Base-by-base conservation (phyloP, 2,113 vertebrate genomes). In the Eptatretus burgeri region DNA sequence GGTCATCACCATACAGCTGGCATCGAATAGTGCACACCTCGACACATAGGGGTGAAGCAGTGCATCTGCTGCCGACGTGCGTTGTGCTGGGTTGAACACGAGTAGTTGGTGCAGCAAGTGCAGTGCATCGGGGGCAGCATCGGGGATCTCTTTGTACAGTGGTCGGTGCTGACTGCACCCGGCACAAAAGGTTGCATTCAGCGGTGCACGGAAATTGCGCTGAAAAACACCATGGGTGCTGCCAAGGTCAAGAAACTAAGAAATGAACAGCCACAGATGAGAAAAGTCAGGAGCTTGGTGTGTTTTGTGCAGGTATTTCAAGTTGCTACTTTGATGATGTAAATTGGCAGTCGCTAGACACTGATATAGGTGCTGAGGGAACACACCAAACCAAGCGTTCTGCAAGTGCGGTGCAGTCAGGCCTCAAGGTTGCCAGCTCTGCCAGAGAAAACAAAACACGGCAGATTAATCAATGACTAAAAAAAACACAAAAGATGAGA, bases 21-120 rank as follows among this genome's bases (percentile, higher is more conserved):
- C 27, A 41, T 41, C 27, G 27, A 41, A 41, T 41, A 41, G 27
- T 41, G 27, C 27, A 41, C 73, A 91, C 89, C 81, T 82, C 67
- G 70, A 74, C 66, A 95, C 76, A 1, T 93, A 96, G 53, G 82
- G 84, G 67, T 95, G 87, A 67, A 74, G 73, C 51, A 95, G 77
- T 2, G 83, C 84, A 73, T 85, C 75, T 16, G 84, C 80, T 2
- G 83, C 88, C 1, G 80, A 85, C 11, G 93, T 75, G 11, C 91
- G 74, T 70, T 82, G 82, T 62, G 79, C 74, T 0, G 91, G 91
- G 70, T 83, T 83, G 63, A 95, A 94, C 12, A 86, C 80, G 50
- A 96, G 67, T 62, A 95, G 79, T 60, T 72, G 73, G 65, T 69
- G 74, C 65, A 95, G 73, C 51, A 95, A 75, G 71, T 91, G 82